These are phyloP conservation scores for Arenicola marina DNA, from an alignment of 2,888 invertebrate genomes.

Conservation along the genomic window DNA sequence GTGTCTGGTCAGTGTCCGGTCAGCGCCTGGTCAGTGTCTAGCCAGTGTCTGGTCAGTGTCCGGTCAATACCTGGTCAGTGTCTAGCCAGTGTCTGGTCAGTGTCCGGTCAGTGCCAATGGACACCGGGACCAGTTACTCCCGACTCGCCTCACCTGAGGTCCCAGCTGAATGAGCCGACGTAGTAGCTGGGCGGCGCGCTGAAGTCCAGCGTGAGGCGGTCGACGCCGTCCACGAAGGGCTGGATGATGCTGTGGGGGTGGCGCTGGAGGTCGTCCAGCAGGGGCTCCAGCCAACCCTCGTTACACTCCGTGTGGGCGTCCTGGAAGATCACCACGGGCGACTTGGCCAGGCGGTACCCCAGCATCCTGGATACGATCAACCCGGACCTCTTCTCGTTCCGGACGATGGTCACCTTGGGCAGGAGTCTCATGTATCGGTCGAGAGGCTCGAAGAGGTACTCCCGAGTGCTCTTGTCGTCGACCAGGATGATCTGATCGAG, in stretches of 20 bases:
- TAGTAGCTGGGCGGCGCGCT: constrained; percentile 22
- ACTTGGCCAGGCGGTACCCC: constrained; percentile 24
- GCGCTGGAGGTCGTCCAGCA: constrained; percentile 26
- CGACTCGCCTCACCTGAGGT: constrained; percentile 33
- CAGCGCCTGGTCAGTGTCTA: too few species aligned
- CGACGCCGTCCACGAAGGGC: constrained; percentile 39
- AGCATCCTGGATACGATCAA: constrained; percentile 33
- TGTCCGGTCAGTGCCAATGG: too few species aligned
- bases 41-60: too few species aligned
- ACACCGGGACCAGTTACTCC: too few species aligned
- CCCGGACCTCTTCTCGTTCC: constrained; percentile 29
- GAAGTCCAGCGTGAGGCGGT: constrained; percentile 29
- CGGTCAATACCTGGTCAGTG: too few species aligned
- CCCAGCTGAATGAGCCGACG: constrained; percentile 38
- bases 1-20: too few species aligned
- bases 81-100: too few species aligned
- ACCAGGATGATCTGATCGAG: constrained; percentile 32
- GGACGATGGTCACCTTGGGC: constrained; percentile 31
- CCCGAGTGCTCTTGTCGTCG: constrained; percentile 29
- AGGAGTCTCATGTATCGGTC: constrained; percentile 28
- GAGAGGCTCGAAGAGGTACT: constrained; percentile 21
- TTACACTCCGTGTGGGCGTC: constrained; percentile 18
- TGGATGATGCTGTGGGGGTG: constrained; percentile 34
- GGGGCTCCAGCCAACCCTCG: constrained; percentile 36
- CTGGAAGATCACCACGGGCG: constrained; percentile 29